These are phyloP conservation scores for Rhopilema esculentum DNA, from an alignment of 30 jellyfish, hydroid and myxozoan species.

Conservation along the genomic window DNA sequence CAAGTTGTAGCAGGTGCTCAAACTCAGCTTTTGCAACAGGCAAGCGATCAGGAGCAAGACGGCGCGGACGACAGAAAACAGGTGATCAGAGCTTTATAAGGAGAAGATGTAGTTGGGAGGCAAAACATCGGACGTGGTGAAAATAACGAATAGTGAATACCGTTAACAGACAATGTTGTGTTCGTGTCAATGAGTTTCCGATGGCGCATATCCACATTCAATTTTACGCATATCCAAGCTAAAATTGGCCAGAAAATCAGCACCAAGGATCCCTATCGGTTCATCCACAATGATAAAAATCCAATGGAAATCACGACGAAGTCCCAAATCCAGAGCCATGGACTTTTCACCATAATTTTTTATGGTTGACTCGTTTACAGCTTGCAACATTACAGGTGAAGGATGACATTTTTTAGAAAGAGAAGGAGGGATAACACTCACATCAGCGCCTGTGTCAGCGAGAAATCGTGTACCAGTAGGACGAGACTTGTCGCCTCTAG, in stretches of 20 bases:
- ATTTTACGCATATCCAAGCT: too few species aligned
- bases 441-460: not conserved
- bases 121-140: slow-evolving; percentile 25
- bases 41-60: slow-evolving; percentile 22
- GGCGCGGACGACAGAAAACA: slow-evolving; percentile 18
- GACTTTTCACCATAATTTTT: slow-evolving; percentile 27
- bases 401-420: slow-evolving; percentile 1
- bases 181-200: slow-evolving; percentile 10
- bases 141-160: not conserved
- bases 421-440: slow-evolving; percentile 13
- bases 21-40: slow-evolving; percentile 36
- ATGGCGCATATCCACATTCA: slow-evolving; percentile 17
- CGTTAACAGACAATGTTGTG: not conserved
- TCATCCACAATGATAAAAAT: slow-evolving; percentile 28
- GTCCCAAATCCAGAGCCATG: too few species aligned
- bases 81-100: slow-evolving; percentile 7
- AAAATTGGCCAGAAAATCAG: slow-evolving; percentile 32
- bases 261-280: too few species aligned
- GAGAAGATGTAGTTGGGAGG: not conserved
- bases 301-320: too few species aligned
- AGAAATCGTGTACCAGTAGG: too few species aligned
- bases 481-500: slow-evolving; percentile 30
- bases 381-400: not conserved
- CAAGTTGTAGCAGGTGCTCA: slow-evolving; percentile 45
- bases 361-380: slow-evolving; percentile 4